A percentile compares a stretch with the other conserved stretches of the same genome.
These are phyloP conservation scores for Caenorhabditis panamensis DNA, from an alignment of 2,888 invertebrate genomes.

Conservation along the genomic window DNA sequence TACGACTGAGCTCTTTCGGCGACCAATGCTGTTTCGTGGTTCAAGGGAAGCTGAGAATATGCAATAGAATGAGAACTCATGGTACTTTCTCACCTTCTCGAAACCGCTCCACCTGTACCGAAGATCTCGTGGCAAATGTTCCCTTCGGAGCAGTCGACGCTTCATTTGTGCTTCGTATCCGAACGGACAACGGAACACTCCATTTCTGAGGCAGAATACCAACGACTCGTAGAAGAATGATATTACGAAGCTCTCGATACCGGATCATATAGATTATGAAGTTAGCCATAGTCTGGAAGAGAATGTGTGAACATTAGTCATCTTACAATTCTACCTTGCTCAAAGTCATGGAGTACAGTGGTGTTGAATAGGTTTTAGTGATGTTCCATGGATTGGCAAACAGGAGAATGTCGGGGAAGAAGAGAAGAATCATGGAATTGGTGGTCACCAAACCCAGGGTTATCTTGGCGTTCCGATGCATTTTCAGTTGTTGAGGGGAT, in stretches of 20 bases:
- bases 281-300: constrained; percentile 62
- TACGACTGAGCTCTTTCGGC: constrained; percentile 11
- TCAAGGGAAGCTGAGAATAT: neutral
- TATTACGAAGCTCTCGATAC: constrained; percentile 63
- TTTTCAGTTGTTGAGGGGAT: constrained; percentile 57
- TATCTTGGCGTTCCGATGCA: constrained; percentile 64
- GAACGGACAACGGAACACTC: constrained; percentile 19
- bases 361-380: constrained; percentile 60
- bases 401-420: constrained; percentile 63
- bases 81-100: constrained; percentile 13
- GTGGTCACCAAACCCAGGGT: constrained; percentile 62
- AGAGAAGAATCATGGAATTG: constrained; percentile 63
- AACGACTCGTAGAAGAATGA: constrained; percentile 42
- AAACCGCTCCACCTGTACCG: constrained; percentile 32
- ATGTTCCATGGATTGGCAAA: constrained; percentile 63
- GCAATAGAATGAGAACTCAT: neutral
- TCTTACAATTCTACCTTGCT: constrained; percentile 61
- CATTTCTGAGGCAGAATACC: constrained; percentile 43
- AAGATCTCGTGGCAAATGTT: constrained; percentile 37
- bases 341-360: constrained; percentile 65
- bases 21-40: constrained; percentile 9
- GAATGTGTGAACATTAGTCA: too few species aligned
- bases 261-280: constrained; percentile 64
- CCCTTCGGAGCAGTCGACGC: constrained; percentile 50
- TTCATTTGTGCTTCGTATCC: constrained; percentile 30